Conservation (phyloP, 2,797 vertebrate species). For the Malurus splendens region DNA sequence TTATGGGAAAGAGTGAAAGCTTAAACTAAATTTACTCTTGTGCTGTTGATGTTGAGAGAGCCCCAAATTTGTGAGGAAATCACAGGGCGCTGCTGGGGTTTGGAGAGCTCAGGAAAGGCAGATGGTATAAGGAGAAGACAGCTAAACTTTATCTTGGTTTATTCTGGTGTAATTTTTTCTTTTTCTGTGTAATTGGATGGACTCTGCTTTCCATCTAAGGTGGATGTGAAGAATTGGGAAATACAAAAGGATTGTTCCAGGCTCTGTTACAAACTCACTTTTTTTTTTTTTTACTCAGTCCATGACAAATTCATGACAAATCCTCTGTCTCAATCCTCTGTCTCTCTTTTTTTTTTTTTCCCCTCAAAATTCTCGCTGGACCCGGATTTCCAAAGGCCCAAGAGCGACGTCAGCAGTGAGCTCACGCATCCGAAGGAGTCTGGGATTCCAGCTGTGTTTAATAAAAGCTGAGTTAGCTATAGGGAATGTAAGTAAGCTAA, state of each 20-base stretch:
- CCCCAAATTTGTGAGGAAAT: background rate
- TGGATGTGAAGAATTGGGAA: background rate
- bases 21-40: background rate
- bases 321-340: background rate
- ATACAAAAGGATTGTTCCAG: background rate
- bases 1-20: background rate
- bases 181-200: background rate
- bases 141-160: background rate
- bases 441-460: slow-evolving; percentile 48
- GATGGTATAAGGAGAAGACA: background rate
- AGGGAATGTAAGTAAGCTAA: slow-evolving; percentile 67
- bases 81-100: background rate
- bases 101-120: background rate
- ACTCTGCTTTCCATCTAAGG: background rate
- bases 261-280: background rate
- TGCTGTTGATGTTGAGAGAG: background rate
- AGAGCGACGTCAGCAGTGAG: slow-evolving; percentile 4
- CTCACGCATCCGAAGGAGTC: slow-evolving; percentile 1
- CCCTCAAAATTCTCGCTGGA: background rate
- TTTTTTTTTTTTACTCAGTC: background rate
- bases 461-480: slow-evolving; percentile 57
- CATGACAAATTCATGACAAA: background rate
- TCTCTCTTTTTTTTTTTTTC: background rate
- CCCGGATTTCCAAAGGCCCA: background rate
- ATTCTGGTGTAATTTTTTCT: background rate